These are phyloP conservation scores for Schrankia costaestrigalis DNA, from an alignment of 2,888 invertebrate genomes.

Conservation along the genomic window DNA sequence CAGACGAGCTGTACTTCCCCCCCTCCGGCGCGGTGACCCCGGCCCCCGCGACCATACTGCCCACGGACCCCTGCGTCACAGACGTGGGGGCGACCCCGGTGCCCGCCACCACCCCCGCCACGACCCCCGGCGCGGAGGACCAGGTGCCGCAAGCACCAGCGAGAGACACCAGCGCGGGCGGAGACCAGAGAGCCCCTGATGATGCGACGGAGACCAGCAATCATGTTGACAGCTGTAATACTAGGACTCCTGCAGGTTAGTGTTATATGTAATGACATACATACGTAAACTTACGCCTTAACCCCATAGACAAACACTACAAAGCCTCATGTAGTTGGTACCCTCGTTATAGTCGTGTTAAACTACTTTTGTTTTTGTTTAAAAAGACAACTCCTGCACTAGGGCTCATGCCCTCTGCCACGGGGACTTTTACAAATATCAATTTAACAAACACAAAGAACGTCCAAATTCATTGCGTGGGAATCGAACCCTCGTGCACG, in stretches of 20 bases:
- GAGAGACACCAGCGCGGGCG: conserved; percentile 6
- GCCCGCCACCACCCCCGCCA: conserved; percentile 14
- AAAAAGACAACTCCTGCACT: too few species aligned
- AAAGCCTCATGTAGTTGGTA: too few species aligned
- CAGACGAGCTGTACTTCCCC: conserved; percentile 85
- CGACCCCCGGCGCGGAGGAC: conserved; percentile 26
- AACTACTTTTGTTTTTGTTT: too few species aligned
- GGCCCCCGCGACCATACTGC: conserved; percentile 35
- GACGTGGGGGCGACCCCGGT: conserved; percentile 8
- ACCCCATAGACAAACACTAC: too few species aligned
- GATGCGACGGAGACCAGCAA: conserved; percentile 8
- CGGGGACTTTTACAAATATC: too few species aligned
- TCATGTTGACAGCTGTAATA: conserved; percentile 52
- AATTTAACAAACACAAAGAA: too few species aligned
- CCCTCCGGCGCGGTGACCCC: conserved; percentile 43
- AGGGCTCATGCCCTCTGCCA: too few species aligned
- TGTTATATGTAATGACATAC: too few species aligned
- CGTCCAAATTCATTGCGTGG: too few species aligned
- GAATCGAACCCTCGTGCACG: too few species aligned
- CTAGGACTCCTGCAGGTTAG: conserved; percentile 10
- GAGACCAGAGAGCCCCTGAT: conserved; percentile 45
- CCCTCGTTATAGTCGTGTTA: too few species aligned
- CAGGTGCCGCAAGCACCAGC: conserved; percentile 42
- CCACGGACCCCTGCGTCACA: too few species aligned
- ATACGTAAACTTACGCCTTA: not conserved